phyloP scores from a whole-genome alignment of 2,888 invertebrate species.

The Rhimphoctona megacephalus region DNA sequence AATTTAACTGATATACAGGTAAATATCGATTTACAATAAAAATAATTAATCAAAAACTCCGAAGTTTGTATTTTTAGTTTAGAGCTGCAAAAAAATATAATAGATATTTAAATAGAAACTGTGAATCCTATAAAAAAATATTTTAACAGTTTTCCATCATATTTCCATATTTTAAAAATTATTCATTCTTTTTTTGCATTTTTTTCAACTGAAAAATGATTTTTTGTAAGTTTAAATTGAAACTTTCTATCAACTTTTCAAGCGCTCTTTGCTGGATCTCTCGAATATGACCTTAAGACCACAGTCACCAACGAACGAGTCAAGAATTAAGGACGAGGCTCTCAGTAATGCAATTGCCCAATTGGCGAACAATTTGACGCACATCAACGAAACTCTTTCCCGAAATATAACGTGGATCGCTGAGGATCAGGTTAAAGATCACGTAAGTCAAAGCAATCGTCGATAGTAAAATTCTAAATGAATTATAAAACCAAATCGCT shows the following conservation, averaged over 20 bases:
- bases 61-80: too few relatives aligned
- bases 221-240: not conserved
- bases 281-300: conserved; percentile 79
- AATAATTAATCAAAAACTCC: conserved; percentile 17
- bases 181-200: not conserved
- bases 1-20: conserved; percentile 82
- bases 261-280: conserved; percentile 80
- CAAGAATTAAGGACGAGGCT: conserved; percentile 82
- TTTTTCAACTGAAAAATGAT: conserved; percentile 12
- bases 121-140: not conserved
- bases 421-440: conserved; percentile 84
- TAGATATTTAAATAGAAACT: not conserved
- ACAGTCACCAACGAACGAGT: conserved; percentile 79
- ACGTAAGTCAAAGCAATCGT: conserved; percentile 79
- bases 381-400: conserved; percentile 84
- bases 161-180: not conserved
- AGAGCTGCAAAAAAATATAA: not conserved
- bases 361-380: conserved; percentile 82
- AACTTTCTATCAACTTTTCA: conserved; percentile 12
- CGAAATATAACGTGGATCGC: conserved; percentile 83
- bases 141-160: not conserved
- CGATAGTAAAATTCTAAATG: too few relatives aligned
- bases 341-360: conserved; percentile 81
- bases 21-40: conserved; percentile 33
- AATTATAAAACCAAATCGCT: not conserved